Base-by-base conservation (phyloP, 2,113 vertebrate species). In the Casuarius casuarius region DNA sequence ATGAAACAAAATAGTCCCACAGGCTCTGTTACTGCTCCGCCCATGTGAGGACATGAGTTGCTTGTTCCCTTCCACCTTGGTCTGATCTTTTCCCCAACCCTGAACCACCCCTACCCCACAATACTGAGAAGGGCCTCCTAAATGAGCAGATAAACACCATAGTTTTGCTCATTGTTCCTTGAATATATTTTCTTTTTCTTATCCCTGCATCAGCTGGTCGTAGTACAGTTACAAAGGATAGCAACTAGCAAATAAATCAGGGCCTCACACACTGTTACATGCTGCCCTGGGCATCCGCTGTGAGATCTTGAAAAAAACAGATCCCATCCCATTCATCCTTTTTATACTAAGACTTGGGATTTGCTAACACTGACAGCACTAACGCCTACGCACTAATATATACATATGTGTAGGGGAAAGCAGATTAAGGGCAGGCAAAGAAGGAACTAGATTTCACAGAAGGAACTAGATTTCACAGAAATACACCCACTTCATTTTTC, bases 401-500 rank as follows among this genome's bases (percentile, higher is more conserved):
- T 11, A 10, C 0, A 1, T 44, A 31, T 23, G 12, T 0, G 0
- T 11, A 46, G 17, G 19, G 13, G 49, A 49, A 70, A 79, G 11
- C 46, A 52, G 26, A 59, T 77, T 65, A 48, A 73, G 29, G 49
- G 25, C 54, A 42, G 49, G 15, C 31, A 65, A 35, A 74, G 42
- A 19, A 82, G 20, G 33, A 58, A 58, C 14, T 12, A 58, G 54
- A 58, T 29, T 58, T 28, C 29, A 61, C 61, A 86, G 38, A 89
- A 78, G 20, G 33, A 58, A 58, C 14, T 12, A 58, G 54, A 58
- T 29, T 58, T 28, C 29, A 61, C 61, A 86, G 38, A 89, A 78
- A 49, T 49, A 23, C 12, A 10, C 12, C 17, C 46, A 21, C 31
- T 35, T 67, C 20, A 62, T 58, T 44, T 54, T 84, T 71, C 49